Percentiles rank a stretch among this genome's conserved stretches.
phyloP scores from a whole-genome alignment of 2,113 vertebrate species.

The Lathamus discolor region DNA sequence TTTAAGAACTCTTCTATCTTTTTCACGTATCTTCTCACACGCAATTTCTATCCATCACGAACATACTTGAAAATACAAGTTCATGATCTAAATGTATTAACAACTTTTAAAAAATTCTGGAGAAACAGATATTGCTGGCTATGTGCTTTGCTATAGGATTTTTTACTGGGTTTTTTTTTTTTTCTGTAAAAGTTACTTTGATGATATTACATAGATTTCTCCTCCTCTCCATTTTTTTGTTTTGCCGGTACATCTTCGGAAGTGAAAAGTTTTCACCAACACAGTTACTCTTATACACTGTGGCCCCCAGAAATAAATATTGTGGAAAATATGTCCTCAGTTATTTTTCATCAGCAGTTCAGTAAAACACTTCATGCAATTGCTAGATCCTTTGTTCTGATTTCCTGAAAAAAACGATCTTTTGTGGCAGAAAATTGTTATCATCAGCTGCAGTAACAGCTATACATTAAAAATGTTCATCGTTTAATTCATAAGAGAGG shows the following conservation, averaged over 20 bases:
- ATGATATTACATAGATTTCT: rapidly evolving
- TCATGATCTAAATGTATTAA: neutral
- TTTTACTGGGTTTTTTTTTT: neutral
- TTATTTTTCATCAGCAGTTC: neutral
- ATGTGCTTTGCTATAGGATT: neutral
- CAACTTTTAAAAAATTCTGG: neutral
- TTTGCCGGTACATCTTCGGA: neutral
- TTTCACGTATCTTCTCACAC: neutral
- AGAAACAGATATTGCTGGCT: neutral
- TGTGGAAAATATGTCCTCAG: neutral
- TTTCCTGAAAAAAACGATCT: neutral
- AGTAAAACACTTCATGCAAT: neutral
- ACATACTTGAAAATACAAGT: neutral
- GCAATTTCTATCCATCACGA: neutral
- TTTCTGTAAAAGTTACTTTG: neutral
- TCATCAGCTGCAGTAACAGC: neutral
- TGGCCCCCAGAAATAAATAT: neutral
- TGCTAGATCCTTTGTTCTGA: neutral
- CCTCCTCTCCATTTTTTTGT: neutral
- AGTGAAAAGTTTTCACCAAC: neutral
- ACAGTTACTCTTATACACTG: neutral
- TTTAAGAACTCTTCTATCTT: neutral
- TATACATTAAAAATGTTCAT: neutral
- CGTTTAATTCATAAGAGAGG: neutral
- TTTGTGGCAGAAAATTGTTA: neutral